A percentile compares a stretch with the other conserved stretches of the same genome.
Conservation (phyloP, 2,888 invertebrate genomes). For the Diadegma fenestrale region DNA sequence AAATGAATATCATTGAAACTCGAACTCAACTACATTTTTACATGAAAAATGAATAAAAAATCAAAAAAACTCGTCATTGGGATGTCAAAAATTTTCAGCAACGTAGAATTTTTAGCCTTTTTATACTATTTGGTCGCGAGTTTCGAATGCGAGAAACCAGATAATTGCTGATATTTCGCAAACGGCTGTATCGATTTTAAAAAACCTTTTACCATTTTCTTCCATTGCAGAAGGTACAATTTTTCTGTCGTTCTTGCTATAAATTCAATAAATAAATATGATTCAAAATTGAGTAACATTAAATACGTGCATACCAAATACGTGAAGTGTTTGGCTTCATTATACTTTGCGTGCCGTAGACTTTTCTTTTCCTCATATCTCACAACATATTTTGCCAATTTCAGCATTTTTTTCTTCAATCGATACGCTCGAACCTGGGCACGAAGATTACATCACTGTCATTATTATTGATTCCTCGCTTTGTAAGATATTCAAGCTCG, state of each 20-base stretch:
- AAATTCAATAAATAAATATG: too few relatives aligned
- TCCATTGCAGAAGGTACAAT: neutral
- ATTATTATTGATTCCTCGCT: neutral
- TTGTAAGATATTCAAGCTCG: neutral
- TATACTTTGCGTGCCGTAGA: neutral
- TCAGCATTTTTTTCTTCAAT: neutral
- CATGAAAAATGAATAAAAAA: neutral
- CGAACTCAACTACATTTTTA: neutral
- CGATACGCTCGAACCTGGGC: neutral
- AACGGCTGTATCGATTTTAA: neutral
- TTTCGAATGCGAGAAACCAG: constrained; percentile 8
- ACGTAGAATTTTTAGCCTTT: neutral
- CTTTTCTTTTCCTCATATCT: neutral
- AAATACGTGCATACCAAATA: neutral
- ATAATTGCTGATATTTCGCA: neutral
- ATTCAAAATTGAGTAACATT: neutral
- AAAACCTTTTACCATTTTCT: constrained; percentile 1
- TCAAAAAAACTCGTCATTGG: neutral
- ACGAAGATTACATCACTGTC: neutral
- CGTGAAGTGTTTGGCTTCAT: neutral
- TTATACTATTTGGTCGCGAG: neutral
- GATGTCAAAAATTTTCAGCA: neutral
- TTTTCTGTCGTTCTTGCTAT: neutral
- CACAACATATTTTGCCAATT: neutral
- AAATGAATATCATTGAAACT: neutral